Percentiles rank a stretch among this genome's conserved stretches.
Conservation (phyloP, 2,797 vertebrate genomes). For the Eutrigla gurnardus region DNA sequence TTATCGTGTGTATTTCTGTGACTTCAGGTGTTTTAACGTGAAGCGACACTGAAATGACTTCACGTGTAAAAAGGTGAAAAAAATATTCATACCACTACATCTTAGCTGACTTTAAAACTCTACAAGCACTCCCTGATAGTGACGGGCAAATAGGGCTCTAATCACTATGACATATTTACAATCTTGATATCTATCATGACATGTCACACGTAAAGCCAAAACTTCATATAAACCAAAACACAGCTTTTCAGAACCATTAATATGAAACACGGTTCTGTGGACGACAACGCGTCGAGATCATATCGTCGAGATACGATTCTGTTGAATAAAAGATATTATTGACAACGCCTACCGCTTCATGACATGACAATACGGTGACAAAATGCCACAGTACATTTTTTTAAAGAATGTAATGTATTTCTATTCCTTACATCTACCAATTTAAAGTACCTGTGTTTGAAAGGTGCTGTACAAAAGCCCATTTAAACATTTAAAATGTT, state of each 20-base stretch:
- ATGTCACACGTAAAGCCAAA: too few species aligned
- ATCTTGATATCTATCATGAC: neutral
- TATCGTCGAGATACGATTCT: neutral
- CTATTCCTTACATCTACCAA: neutral
- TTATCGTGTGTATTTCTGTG: neutral
- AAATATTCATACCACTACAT: neutral
- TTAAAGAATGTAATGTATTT: neutral
- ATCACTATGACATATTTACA: neutral
- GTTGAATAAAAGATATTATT: neutral
- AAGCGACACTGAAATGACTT: neutral
- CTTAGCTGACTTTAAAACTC: neutral
- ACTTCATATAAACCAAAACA: neutral
- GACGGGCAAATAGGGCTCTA: neutral
- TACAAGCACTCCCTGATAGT: neutral
- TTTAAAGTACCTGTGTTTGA: neutral
- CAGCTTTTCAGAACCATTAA: neutral
- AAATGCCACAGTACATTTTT: neutral
- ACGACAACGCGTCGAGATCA: neutral
- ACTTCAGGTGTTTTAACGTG: neutral
- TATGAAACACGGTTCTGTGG: neutral
- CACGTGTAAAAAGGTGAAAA: neutral
- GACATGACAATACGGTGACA: neutral
- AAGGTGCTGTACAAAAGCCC: neutral
- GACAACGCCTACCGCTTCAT: neutral
- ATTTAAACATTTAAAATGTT: neutral